Conservation (phyloP, 2,113 vertebrate genomes). For the pig (Sus scrofa) region T2T-Sscrofa CM000815.6:134926501-134927000, state of each 20-base stretch:
- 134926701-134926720: background rate
- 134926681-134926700: background rate
- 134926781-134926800: constrained; percentile 40
- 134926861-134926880: constrained; percentile 11
- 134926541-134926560: constrained; percentile 32
- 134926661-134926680: background rate
- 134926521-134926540: constrained; percentile 6
- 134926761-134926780: background rate
- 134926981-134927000: background rate
- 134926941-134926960: background rate
- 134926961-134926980: background rate
- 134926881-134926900: background rate
- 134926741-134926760: constrained; percentile 23
- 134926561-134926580: background rate
- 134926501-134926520: background rate
- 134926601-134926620: background rate
- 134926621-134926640: background rate
- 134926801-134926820: constrained; percentile 31
- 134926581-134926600: background rate
- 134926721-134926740: background rate
- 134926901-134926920: background rate
- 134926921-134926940: background rate
- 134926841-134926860: constrained; percentile 49
- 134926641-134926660: constrained; percentile 28
- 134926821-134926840: constrained; percentile 33